A percentile compares a stretch with the other conserved stretches of the same genome.
Evolutionary conservation across 2,797 vertebrate genomes (phyloP).

Genomic region (Eutrigla gurnardus): DNA sequence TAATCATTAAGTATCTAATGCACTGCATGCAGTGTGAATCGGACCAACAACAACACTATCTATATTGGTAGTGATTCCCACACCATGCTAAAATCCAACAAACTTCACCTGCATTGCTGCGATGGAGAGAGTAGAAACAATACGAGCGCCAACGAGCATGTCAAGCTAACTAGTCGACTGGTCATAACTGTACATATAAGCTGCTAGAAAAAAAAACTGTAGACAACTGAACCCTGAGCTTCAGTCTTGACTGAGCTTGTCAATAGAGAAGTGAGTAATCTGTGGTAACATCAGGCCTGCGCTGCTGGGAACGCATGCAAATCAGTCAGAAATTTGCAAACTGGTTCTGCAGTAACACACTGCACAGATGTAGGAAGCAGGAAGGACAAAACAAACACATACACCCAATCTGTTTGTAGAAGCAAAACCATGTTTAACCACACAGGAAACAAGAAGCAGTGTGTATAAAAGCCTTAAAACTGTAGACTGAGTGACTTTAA

Average conservation of each 20-base stretch:
- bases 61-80: neutral
- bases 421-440: constrained; percentile 50
- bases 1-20: neutral
- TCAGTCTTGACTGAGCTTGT: constrained; percentile 16
- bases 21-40: neutral
- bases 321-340: constrained; percentile 75
- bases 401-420: constrained; percentile 35
- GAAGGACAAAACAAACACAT: constrained; percentile 42
- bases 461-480: constrained; percentile 20
- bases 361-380: constrained; percentile 46
- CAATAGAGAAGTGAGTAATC: constrained; percentile 42
- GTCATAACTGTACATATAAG: neutral
- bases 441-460: constrained; percentile 68
- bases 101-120: neutral
- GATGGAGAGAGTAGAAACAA: neutral
- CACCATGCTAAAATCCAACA: neutral
- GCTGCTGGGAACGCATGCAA: constrained; percentile 75
- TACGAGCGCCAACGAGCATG: neutral
- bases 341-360: constrained; percentile 66
- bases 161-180: neutral
- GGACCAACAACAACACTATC: neutral
- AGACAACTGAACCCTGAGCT: neutral
- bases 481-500: neutral
- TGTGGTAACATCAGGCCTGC: constrained; percentile 28
- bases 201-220: neutral